phyloP scores from a whole-genome alignment of 2,797 vertebrate species.

The Enteromius afrohamiltoni region DNA sequence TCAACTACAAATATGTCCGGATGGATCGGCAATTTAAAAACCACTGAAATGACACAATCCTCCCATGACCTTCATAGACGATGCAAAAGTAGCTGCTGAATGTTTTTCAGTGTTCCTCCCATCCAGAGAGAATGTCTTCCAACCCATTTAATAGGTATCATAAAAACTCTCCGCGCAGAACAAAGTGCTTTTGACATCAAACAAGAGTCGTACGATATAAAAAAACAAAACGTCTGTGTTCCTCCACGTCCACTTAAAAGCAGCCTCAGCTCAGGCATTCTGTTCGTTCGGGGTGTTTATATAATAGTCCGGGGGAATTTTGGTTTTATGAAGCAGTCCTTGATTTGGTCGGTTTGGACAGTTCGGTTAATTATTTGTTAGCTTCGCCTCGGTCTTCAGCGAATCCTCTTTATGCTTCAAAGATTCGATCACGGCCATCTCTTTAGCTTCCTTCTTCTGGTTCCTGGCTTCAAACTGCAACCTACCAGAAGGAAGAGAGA shows the following conservation, averaged over 20 bases:
- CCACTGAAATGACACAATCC: neutral
- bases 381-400: constrained; percentile 60
- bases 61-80: too few species aligned
- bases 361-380: neutral
- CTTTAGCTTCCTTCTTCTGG: constrained; percentile 97
- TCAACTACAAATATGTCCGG: neutral
- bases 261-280: neutral
- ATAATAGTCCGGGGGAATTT: neutral
- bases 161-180: neutral
- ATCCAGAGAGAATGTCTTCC: constrained; percentile 24
- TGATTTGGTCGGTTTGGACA: neutral
- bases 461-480: constrained; percentile 95
- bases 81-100: neutral
- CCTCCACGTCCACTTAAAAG: neutral
- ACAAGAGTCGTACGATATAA: constrained; percentile 7
- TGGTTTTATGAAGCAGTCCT: neutral
- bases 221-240: neutral
- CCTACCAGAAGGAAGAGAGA: constrained; percentile 71
- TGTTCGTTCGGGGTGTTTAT: neutral
- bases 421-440: constrained; percentile 89
- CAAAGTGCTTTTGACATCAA: neutral
- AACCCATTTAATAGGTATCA: constrained; percentile 27
- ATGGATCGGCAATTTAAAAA: neutral
- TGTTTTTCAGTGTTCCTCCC: neutral
- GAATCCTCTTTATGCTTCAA: constrained; percentile 75